Conservation (phyloP, 2,797 vertebrate genomes). For the Picus viridis region DNA sequence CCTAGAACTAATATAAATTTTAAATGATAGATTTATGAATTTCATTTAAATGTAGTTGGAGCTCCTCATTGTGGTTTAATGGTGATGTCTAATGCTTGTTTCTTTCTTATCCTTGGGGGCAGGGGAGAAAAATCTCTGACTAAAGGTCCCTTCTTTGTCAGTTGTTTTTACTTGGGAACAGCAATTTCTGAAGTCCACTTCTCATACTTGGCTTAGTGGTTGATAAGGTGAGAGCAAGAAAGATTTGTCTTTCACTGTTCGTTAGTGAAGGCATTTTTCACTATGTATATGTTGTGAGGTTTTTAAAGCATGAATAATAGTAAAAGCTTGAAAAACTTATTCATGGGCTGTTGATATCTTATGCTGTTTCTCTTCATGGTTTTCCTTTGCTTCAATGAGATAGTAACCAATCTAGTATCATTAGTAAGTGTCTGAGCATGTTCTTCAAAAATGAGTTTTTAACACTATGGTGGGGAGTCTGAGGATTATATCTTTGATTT, state of each 20-base stretch:
- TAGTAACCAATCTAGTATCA: conserved; percentile 28
- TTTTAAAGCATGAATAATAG: neutral
- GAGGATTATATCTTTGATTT: neutral
- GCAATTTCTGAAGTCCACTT: neutral
- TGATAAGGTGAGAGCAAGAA: conserved; percentile 5
- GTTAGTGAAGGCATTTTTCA: neutral
- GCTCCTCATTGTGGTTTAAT: neutral
- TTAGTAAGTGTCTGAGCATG: conserved; percentile 38
- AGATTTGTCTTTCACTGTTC: neutral
- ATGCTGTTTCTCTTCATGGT: conserved; percentile 24
- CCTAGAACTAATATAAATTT: neutral
- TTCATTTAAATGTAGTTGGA: neutral
- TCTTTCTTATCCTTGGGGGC: neutral
- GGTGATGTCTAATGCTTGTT: neutral
- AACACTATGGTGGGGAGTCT: neutral
- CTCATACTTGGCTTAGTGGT: neutral
- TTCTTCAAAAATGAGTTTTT: conserved; percentile 24
- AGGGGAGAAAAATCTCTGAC: neutral
- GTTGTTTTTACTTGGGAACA: neutral
- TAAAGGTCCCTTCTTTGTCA: neutral
- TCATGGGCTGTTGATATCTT: conserved; percentile 35
- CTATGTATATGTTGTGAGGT: neutral
- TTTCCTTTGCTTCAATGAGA: conserved; percentile 37
- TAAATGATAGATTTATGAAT: neutral
- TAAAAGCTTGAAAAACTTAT: conserved; percentile 8